Evolutionary conservation across 53 echinoderm and acorn worm species (phyloP), one percentile per base, ranked within the genome.

Genomic region (Actinopyga echinites): DNA sequence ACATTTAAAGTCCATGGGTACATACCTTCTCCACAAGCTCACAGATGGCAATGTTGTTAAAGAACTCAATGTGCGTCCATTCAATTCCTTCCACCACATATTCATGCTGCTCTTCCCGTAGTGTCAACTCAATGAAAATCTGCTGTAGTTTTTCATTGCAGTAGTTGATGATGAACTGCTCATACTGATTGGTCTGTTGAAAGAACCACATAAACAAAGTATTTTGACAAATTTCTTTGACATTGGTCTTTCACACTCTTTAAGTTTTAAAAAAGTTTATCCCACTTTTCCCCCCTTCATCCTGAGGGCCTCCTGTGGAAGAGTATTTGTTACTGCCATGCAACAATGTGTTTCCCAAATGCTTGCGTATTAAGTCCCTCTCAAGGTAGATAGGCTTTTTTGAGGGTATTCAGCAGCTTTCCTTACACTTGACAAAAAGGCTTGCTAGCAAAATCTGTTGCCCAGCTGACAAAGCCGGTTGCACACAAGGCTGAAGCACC

Each of bases 141-240:
- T 96, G 97, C 52, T 96, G 97, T 28, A 96, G 92, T 84, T 94
- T 96, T 89, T 96, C 97, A 35, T 96, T 96, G 79, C 97, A 96
- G 75, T 92, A 96, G 79, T 96, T 94, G 92, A 96, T 96, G 86
- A 96, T 94, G 79, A 94, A 96, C 85, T 96, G 97, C 85, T 96
- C 97, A 88, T 94, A 94, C 44, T 78, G 83, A 73, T 96, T 96
- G 55, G 56, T 69, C 97, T 96, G 75, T 59, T 20, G 32, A 17
- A 6, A 61, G 10, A 61, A 61, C 6, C 25, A 61, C 12, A 61
- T 1, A 7, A 61, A 11, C 11, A 61, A 61, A 6, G 12, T 5
- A 61, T 25, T 61, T 8, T 25, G 10, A 12, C 55, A 19, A 54
- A 54, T 54, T 54, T 12, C 55, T 12, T 54, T 19, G 55, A 19